phyloP scores from a whole-genome alignment of 2,797 vertebrate genomes.

The Xiphophorus birchmanni region DNA sequence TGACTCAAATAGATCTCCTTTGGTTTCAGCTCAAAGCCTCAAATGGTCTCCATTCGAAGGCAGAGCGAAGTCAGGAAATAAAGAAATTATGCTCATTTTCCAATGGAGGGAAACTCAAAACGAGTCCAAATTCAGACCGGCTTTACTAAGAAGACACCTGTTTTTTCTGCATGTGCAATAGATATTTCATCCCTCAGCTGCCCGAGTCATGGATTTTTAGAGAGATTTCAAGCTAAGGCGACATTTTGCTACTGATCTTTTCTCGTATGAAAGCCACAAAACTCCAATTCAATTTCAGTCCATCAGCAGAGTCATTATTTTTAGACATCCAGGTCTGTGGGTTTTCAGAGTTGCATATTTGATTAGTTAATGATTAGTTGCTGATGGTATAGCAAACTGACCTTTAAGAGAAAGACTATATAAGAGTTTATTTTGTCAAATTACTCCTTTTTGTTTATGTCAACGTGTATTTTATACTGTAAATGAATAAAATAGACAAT shows the following conservation, averaged over 20 bases:
- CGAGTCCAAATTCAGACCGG: neutral
- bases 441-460: too few species aligned
- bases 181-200: neutral
- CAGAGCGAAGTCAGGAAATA: neutral
- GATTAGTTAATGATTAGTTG: neutral
- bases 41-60: conserved; percentile 21
- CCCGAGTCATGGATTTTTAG: neutral
- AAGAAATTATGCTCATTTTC: conserved; percentile 18
- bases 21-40: conserved; percentile 15
- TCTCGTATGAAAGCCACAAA: neutral
- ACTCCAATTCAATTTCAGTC: neutral
- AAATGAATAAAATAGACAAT: too few species aligned
- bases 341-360: neutral
- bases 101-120: conserved; percentile 6
- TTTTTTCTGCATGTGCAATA: neutral
- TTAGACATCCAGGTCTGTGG: neutral
- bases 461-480: too few species aligned
- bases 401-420: too few species aligned
- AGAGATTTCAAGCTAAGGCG: neutral
- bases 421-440: too few species aligned
- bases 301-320: too few species aligned
- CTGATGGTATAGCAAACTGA: too few species aligned
- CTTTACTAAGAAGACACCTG: neutral
- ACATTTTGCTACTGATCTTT: neutral
- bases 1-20: conserved; percentile 8